Evolutionary conservation across 2,888 invertebrate genomes (phyloP).

Genomic region (Drosophila cracens): DNA sequence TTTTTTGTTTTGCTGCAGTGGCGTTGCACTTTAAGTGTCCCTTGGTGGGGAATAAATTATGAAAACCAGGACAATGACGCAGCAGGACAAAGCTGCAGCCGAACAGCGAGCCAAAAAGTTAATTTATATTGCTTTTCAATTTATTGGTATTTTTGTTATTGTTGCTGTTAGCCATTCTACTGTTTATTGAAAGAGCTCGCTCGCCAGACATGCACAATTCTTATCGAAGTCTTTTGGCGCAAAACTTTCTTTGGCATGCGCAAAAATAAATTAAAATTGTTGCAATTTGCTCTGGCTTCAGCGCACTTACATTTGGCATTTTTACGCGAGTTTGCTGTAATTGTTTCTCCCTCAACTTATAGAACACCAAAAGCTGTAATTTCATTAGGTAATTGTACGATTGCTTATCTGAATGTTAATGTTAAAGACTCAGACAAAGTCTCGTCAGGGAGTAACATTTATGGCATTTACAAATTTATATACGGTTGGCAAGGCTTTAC

Average conservation of each 20-base stretch:
- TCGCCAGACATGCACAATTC: constrained; percentile 18
- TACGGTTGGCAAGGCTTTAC: not conserved
- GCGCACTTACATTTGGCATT: constrained; percentile 27
- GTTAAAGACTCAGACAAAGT: not conserved
- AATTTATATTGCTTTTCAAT: constrained; percentile 78
- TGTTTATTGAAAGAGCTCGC: constrained; percentile 52
- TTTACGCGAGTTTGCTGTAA: constrained; percentile 25
- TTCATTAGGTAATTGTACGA: constrained; percentile 2
- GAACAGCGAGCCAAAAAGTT: constrained; percentile 65
- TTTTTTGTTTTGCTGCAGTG: constrained; percentile 48
- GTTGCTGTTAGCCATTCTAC: constrained; percentile 15
- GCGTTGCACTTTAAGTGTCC: constrained; percentile 67
- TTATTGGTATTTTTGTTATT: constrained; percentile 66
- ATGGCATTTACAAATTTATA: not conserved
- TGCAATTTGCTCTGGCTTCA: constrained; percentile 47
- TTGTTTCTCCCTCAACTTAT: constrained; percentile 13
- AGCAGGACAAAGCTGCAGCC: constrained; percentile 30
- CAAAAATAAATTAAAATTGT: constrained; percentile 72
- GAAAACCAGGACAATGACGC: constrained; percentile 66
- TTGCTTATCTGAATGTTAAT: not conserved
- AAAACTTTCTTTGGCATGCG: constrained; percentile 34
- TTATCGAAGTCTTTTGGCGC: constrained; percentile 12
- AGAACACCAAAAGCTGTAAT: not conserved
- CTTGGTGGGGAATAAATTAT: constrained; percentile 71
- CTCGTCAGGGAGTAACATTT: too few species aligned